Percentiles rank a stretch among this genome's conserved stretches.
These are phyloP conservation scores for Lophius americanus DNA, from an alignment of 2,797 vertebrate genomes.

Conservation along the genomic window DNA sequence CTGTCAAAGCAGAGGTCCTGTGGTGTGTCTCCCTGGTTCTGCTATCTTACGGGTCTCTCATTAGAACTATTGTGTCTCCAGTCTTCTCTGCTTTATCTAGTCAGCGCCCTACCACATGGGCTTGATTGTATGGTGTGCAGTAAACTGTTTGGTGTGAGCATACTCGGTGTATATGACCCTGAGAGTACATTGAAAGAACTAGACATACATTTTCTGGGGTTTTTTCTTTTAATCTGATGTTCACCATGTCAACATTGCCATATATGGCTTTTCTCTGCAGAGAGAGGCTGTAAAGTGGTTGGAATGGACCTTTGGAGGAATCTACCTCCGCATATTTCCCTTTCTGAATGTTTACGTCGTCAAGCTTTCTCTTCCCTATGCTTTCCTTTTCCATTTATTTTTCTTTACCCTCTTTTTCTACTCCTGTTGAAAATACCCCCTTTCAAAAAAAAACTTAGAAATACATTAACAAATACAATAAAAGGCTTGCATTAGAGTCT, in stretches of 20 bases:
- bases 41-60: conserved; percentile 60
- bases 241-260: conserved; percentile 20
- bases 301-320: not conserved
- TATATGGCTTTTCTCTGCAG: conserved; percentile 27
- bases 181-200: conserved; percentile 16
- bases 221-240: conserved; percentile 14
- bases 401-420: not conserved
- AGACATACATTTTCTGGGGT: conserved; percentile 20
- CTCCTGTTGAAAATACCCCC: too few species aligned
- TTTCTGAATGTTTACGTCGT: not conserved
- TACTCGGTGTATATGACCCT: not conserved
- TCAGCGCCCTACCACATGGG: conserved; percentile 29
- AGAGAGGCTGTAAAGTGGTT: conserved; percentile 4
- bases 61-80: conserved; percentile 64
- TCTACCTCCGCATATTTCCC: not conserved
- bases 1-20: conserved; percentile 63
- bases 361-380: not conserved
- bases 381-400: not conserved
- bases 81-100: conserved; percentile 56
- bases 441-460: not conserved
- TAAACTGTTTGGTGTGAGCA: conserved; percentile 21
- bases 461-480: not conserved
- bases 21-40: conserved; percentile 49
- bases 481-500: not conserved
- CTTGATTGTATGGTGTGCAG: conserved; percentile 50